A percentile compares a stretch with the other conserved stretches of the same genome.
Evolutionary conservation across 64 coral and sea anemone species (phyloP).

Genomic region (Cladopsammia gracilis): DNA sequence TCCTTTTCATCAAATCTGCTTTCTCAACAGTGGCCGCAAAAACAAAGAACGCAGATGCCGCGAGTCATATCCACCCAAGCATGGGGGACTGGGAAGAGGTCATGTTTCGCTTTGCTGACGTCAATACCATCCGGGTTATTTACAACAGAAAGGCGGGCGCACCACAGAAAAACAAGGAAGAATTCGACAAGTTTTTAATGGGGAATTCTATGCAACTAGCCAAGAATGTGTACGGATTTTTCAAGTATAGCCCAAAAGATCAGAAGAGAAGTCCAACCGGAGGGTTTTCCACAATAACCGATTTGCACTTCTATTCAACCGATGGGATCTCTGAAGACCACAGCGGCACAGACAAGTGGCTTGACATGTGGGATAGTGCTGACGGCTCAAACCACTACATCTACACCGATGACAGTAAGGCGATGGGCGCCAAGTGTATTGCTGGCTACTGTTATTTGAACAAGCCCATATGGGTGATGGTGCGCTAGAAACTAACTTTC

Average conservation of each 20-base stretch:
- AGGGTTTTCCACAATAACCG: conserved; percentile 51
- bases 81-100: not conserved
- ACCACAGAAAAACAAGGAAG: not conserved
- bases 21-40: conserved; percentile 49
- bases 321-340: conserved; percentile 32
- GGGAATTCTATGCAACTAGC: not conserved
- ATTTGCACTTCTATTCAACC: not conserved
- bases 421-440: not conserved
- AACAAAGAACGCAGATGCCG: conserved; percentile 21
- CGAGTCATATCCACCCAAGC: conserved; percentile 73
- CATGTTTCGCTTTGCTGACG: too few relatives aligned
- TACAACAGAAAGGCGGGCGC: conserved; percentile 47
- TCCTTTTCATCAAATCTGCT: conserved; percentile 15
- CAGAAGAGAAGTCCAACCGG: conserved; percentile 34
- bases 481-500: not conserved
- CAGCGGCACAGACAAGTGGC: conserved; percentile 44
- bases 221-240: conserved; percentile 55
- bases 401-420: conserved; percentile 37
- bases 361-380: conserved; percentile 37
- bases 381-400: conserved; percentile 54
- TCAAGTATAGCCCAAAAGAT: conserved; percentile 57
- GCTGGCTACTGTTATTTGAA: not conserved
- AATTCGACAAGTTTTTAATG: conserved; percentile 69
- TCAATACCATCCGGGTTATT: not conserved
- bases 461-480: not conserved